Conservation (phyloP, 2,888 invertebrate species). For the Meandrusa payeni region DNA sequence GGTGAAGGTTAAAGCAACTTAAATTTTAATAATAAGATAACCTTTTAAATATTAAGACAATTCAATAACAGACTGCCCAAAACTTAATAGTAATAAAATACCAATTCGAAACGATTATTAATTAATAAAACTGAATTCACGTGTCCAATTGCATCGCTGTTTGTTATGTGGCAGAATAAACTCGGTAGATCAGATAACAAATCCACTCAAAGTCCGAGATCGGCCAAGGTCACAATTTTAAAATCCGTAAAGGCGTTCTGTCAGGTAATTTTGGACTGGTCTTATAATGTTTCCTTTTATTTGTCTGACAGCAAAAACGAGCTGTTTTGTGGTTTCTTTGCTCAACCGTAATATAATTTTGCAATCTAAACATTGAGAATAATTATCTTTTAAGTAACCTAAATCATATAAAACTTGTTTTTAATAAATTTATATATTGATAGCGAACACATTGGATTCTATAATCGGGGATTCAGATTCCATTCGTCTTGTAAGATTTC, state of each 20-base stretch:
- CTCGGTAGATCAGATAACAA: conserved; percentile 6
- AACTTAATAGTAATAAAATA: background rate
- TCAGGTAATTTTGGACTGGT: conserved; percentile 13
- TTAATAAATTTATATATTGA: no score
- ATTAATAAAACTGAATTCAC: background rate
- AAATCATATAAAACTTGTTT: no score
- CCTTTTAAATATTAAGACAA: no score
- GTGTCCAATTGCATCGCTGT: background rate
- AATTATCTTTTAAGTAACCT: no score
- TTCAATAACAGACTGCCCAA: no score
- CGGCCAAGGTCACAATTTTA: conserved; percentile 16
- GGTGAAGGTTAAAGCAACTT: no score
- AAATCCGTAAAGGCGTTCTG: conserved; percentile 15
- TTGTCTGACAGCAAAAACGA: background rate
- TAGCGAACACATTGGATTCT: no score
- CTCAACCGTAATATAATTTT: background rate
- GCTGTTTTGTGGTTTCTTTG: conserved; percentile 2
- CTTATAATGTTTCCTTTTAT: conserved; percentile 11
- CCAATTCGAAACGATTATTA: background rate
- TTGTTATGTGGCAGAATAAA: conserved; percentile 2
- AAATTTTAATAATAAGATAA: no score
- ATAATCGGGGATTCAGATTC: no score
- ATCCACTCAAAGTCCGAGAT: conserved; percentile 3
- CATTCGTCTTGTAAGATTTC: no score
- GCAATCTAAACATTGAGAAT: background rate